Conservation (phyloP, 1,140 invertebrate genomes). For the Atta colombica region DNA sequence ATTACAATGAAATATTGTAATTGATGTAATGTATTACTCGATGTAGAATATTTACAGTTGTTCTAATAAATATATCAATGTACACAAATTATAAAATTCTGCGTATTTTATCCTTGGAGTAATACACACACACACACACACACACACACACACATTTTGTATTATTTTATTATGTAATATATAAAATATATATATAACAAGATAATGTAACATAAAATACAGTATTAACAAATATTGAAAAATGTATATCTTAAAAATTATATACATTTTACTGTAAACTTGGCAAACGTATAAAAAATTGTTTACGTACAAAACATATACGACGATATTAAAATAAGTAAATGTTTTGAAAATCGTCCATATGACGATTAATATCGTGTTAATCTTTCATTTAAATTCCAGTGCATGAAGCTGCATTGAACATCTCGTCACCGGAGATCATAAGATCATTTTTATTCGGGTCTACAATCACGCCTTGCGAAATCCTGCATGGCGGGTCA, state of each 20-base stretch:
- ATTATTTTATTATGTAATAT: too few relatives aligned
- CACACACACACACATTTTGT: background rate
- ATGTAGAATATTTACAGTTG: conserved; percentile 9
- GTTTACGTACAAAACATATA: background rate
- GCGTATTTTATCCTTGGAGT: background rate
- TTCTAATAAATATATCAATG: conserved; percentile 1
- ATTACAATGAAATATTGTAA: conserved; percentile 5
- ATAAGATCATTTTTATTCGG: conserved; percentile 6
- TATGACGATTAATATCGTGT: background rate
- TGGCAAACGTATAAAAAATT: background rate
- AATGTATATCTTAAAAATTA: background rate
- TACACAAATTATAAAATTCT: conserved; percentile 21
- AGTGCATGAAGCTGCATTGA: background rate
- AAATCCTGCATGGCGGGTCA: conserved; percentile 32
- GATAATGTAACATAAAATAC: background rate
- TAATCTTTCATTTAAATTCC: conserved; percentile 38
- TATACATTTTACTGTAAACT: background rate
- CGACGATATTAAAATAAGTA: background rate
- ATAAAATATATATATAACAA: too few relatives aligned
- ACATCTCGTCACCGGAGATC: background rate
- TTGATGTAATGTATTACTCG: background rate
- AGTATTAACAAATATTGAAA: background rate
- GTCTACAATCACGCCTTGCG: conserved; percentile 41
- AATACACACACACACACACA: too few relatives aligned
- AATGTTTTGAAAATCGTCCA: background rate